Evolutionary conservation across 2,113 vertebrate genomes (phyloP).

Genomic region (Cheilinus undulatus): DNA sequence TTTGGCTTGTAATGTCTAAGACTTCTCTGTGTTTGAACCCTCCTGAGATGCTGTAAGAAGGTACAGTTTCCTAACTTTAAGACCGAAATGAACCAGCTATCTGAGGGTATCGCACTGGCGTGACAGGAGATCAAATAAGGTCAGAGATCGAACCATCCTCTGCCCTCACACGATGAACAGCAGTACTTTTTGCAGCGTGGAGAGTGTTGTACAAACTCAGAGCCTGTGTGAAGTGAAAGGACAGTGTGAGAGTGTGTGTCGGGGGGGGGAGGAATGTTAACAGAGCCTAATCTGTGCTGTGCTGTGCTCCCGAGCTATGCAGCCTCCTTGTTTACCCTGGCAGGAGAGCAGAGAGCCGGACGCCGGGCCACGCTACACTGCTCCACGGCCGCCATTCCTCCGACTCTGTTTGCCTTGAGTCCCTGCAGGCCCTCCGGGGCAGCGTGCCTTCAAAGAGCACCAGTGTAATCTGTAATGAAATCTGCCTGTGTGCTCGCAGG

Average conservation of each 20-base stretch:
- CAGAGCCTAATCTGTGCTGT: conserved; percentile 71
- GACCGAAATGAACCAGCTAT: neutral
- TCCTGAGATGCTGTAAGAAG: neutral
- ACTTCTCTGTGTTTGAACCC: no score
- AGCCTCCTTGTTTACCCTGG: conserved; percentile 76
- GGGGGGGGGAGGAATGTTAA: conserved; percentile 57
- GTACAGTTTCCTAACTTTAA: no score
- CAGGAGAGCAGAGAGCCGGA: conserved; percentile 73
- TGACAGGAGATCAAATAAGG: conserved; percentile 13
- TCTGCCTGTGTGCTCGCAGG: conserved; percentile 70
- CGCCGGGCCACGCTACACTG: conserved; percentile 49
- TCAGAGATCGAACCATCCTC: neutral
- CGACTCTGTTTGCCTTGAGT: conserved; percentile 64
- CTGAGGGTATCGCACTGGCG: neutral
- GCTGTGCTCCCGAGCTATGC: conserved; percentile 70
- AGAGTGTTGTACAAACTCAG: conserved; percentile 12
- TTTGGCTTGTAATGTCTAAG: no score
- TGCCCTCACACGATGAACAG: conserved; percentile 21
- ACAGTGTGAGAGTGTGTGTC: conserved; percentile 18
- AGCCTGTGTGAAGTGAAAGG: conserved; percentile 35
- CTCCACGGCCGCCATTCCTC: conserved; percentile 52
- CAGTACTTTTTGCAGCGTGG: conserved; percentile 15
- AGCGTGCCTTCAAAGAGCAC: conserved; percentile 69
- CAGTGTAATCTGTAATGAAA: conserved; percentile 70
- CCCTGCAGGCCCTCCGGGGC: conserved; percentile 61